These are phyloP conservation scores for Sinodicranocentrus sp. DNA, from an alignment of 2,888 invertebrate species.

Conservation along the genomic window DNA sequence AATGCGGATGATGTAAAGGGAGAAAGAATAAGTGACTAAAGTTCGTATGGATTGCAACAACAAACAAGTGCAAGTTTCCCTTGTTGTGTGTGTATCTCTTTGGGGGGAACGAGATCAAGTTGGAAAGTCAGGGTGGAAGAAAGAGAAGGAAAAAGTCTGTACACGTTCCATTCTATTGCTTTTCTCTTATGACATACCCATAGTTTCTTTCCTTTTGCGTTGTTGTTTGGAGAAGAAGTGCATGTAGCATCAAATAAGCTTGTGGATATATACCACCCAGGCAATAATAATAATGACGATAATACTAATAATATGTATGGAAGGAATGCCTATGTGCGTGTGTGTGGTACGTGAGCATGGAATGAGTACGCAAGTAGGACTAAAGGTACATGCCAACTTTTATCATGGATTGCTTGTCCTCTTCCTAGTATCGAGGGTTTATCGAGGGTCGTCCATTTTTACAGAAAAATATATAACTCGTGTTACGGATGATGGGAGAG, in stretches of 20 bases:
- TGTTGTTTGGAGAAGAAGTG: too few species aligned
- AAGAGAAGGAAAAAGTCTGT: slow-evolving; percentile 19
- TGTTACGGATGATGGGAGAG: slow-evolving; percentile 39
- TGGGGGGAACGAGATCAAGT: slow-evolving; percentile 32
- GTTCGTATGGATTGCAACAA: slow-evolving; percentile 2
- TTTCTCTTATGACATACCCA: slow-evolving; percentile 4
- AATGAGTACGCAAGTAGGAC: background rate
- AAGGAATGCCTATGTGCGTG: background rate
- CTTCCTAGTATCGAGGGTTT: slow-evolving; percentile 29
- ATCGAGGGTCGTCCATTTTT: slow-evolving; percentile 7
- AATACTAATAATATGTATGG: slow-evolving; percentile 21
- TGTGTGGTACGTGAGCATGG: background rate
- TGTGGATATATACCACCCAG: background rate
- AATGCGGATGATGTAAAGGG: background rate
- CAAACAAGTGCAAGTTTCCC: background rate
- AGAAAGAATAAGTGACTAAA: slow-evolving; percentile 6
- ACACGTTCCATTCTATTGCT: slow-evolving; percentile 30
- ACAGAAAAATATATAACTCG: background rate
- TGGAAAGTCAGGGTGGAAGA: slow-evolving; percentile 35
- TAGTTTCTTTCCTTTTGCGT: background rate
- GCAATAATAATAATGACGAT: slow-evolving; percentile 17
- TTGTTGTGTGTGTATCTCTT: background rate
- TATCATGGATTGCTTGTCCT: slow-evolving; percentile 39
- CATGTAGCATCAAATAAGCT: too few species aligned
- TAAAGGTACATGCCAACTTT: slow-evolving; percentile 11